Percentiles rank a stretch among this genome's conserved stretches.
phyloP scores from a whole-genome alignment of 2,797 vertebrate genomes.

The Calcarius lapponicus region DNA sequence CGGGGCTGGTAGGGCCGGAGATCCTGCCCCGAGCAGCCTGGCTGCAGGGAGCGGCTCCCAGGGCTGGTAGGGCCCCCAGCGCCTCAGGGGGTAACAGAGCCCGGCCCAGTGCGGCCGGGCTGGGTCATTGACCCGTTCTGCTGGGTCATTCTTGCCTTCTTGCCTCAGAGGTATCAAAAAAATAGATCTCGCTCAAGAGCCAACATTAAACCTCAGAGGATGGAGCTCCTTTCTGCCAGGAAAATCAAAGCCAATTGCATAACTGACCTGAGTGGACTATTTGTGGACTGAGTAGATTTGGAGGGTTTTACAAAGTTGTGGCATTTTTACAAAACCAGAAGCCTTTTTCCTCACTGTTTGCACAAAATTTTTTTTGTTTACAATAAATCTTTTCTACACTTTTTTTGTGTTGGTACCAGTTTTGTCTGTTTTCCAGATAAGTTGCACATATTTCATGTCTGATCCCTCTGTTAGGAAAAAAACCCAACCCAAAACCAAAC shows the following conservation, averaged over 20 bases:
- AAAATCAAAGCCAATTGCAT: not conserved
- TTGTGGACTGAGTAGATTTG: not conserved
- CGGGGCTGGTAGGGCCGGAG: no score
- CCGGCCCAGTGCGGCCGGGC: rapidly evolving
- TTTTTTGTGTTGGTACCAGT: not conserved
- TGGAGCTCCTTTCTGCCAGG: not conserved
- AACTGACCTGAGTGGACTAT: not conserved
- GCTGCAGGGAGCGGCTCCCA: no score
- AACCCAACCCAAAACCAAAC: not conserved
- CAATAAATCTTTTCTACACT: not conserved
- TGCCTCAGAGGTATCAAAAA: not conserved
- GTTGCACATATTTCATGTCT: not conserved
- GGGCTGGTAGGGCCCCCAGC: not conserved
- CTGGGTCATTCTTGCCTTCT: not conserved
- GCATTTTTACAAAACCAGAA: not conserved
- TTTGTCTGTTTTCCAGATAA: not conserved
- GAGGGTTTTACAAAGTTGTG: not conserved
- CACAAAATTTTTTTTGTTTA: not conserved
- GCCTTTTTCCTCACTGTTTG: not conserved
- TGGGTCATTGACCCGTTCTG: no score
- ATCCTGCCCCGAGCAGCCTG: no score
- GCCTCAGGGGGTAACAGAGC: not conserved
- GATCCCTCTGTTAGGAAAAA: not conserved
- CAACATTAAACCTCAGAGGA: not conserved
- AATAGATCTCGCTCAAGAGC: not conserved